Evolutionary conservation across 92 coral and sea anemone species (phyloP).

Genomic region (Pocillopora meandrina): DNA sequence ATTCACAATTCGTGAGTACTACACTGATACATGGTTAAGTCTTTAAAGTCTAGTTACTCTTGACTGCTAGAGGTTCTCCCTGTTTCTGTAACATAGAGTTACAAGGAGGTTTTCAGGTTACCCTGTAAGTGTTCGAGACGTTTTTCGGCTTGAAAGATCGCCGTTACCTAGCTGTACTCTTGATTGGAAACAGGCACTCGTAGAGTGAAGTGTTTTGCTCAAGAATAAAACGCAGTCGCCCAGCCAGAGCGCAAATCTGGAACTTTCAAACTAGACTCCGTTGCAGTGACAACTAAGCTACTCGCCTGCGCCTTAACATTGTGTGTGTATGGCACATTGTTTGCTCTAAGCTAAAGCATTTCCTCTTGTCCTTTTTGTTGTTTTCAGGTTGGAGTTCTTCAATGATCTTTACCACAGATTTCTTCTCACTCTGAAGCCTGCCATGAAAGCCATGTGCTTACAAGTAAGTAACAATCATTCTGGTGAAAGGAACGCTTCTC

Average conservation of each 20-base stretch:
- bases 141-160: no score
- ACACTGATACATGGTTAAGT: not conserved
- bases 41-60: not conserved
- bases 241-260: no score
- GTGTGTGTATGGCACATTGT: no score
- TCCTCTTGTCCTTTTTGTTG: not conserved
- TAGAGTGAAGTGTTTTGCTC: no score
- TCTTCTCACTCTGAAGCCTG: constrained; percentile 86
- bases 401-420: constrained; percentile 98
- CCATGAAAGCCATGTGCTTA: constrained; percentile 97
- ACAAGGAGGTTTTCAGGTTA: no score
- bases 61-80: not conserved
- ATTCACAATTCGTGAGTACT: constrained; percentile 93
- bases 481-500: not conserved
- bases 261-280: no score
- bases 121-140: no score
- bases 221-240: fast-evolving
- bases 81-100: no score
- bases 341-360: not conserved
- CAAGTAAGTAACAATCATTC: constrained; percentile 56
- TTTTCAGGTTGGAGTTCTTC: constrained; percentile 89
- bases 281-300: no score
- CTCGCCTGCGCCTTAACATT: no score
- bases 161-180: no score
- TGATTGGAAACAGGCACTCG: no score